Evolutionary conservation across 2,797 vertebrate genomes (phyloP).

Genomic region (Centroberyx gerrardi): DNA sequence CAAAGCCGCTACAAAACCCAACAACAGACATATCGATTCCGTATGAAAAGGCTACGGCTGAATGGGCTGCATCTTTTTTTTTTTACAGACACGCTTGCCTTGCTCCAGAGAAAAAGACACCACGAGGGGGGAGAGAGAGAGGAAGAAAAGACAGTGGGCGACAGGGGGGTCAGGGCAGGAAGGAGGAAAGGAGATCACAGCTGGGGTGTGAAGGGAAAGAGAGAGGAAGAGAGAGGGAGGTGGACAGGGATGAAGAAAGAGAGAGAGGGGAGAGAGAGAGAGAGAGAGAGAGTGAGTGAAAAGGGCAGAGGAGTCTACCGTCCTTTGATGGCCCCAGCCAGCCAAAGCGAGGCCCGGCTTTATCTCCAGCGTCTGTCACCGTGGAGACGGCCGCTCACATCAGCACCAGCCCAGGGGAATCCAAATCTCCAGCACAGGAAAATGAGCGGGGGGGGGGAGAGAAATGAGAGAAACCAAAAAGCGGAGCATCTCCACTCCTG

Average conservation of each 20-base stretch:
- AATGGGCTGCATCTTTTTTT: constrained; percentile 41
- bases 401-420: constrained; percentile 79
- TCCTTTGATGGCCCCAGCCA: constrained; percentile 74
- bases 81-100: background rate
- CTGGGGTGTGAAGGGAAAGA: constrained; percentile 43
- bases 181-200: constrained; percentile 51
- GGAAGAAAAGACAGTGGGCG: constrained; percentile 2
- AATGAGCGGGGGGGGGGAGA: constrained; percentile 36
- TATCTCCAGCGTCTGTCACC: constrained; percentile 83
- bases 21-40: constrained; percentile 61
- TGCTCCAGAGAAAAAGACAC: no score
- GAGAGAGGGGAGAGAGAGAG: constrained; percentile 20
- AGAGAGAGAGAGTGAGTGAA: constrained; percentile 52
- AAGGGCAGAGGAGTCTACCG: constrained; percentile 62
- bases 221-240: constrained; percentile 37
- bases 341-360: constrained; percentile 62
- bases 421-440: constrained; percentile 60
- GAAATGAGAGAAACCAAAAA: constrained; percentile 53
- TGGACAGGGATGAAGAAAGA: constrained; percentile 32
- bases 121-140: constrained; percentile 16
- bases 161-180: background rate
- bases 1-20: constrained; percentile 31
- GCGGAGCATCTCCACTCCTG: constrained; percentile 51
- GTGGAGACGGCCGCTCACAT: constrained; percentile 84
- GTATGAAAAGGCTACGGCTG: constrained; percentile 54